A percentile compares a stretch with the other conserved stretches of the same genome.
Evolutionary conservation across 2,888 invertebrate species (phyloP).

Genomic region (Pheosia gnoma): DNA sequence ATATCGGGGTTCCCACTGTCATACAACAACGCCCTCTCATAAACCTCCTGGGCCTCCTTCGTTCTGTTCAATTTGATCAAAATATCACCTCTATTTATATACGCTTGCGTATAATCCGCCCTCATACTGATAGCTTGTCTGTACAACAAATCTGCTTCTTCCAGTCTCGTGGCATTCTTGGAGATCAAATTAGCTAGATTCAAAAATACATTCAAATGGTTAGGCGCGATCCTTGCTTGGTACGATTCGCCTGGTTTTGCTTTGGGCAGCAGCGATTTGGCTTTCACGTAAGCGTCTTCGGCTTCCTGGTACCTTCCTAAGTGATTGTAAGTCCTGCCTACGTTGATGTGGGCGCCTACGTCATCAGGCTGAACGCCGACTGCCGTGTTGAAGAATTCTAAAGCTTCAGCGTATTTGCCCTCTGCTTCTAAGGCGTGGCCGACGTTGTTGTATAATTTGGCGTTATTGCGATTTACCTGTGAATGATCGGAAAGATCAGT

Average conservation of each 20-base stretch:
- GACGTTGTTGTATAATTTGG: slow-evolving; percentile 98
- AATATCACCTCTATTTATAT: slow-evolving; percentile 98
- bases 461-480: slow-evolving; percentile 93
- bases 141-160: slow-evolving; percentile 97
- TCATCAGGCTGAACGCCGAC: slow-evolving; percentile 97
- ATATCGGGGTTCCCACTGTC: slow-evolving; percentile 97
- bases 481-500: background rate
- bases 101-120: slow-evolving; percentile 97
- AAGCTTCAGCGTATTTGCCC: slow-evolving; percentile 88
- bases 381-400: slow-evolving; percentile 96
- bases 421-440: slow-evolving; percentile 96
- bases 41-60: slow-evolving; percentile 96
- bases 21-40: slow-evolving; percentile 95
- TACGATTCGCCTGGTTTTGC: slow-evolving; percentile 97
- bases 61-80: slow-evolving; percentile 97
- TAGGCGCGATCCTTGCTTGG: slow-evolving; percentile 97
- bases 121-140: slow-evolving; percentile 98
- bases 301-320: slow-evolving; percentile 90
- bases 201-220: slow-evolving; percentile 97
- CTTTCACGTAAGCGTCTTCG: slow-evolving; percentile 95
- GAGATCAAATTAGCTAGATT: slow-evolving; percentile 97
- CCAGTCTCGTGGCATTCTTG: slow-evolving; percentile 94
- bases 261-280: slow-evolving; percentile 94
- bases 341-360: slow-evolving; percentile 98
- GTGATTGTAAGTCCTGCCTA: slow-evolving; percentile 97